Conservation (phyloP, 2,797 vertebrate genomes). For the Molothrus aeneus region DNA sequence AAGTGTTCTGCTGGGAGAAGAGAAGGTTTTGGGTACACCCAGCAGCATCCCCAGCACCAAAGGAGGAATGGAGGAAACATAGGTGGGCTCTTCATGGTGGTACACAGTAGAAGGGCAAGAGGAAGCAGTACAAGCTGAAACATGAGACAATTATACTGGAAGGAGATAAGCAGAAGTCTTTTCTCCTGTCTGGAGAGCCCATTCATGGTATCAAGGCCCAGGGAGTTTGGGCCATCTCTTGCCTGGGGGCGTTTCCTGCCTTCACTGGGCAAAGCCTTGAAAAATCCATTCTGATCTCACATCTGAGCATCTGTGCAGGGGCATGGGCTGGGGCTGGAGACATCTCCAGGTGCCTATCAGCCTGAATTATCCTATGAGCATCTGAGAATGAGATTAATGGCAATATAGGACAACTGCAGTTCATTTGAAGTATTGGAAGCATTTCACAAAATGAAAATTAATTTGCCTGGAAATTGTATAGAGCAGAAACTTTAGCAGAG, state of each 20-base stretch:
- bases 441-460: neutral
- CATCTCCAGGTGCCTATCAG: neutral
- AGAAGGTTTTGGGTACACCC: accelerated
- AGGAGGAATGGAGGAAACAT: neutral
- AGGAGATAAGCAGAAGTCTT: neutral
- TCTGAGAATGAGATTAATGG: neutral
- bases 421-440: neutral
- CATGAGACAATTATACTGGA: neutral
- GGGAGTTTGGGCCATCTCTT: neutral
- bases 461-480: neutral
- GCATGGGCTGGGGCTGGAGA: neutral
- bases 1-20: neutral
- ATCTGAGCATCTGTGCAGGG: neutral
- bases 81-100: neutral
- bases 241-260: accelerated
- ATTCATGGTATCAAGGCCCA: neutral
- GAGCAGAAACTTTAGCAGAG: neutral
- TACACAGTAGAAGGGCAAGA: neutral
- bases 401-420: neutral
- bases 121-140: neutral
- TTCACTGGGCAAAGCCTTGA: neutral
- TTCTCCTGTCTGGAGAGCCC: accelerated
- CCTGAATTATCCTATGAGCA: neutral
- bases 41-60: neutral
- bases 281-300: neutral